Evolutionary conservation across 2,888 invertebrate species (phyloP), one percentile per base, ranked within the genome.

Genomic region (Aricia artaxerxes): DNA sequence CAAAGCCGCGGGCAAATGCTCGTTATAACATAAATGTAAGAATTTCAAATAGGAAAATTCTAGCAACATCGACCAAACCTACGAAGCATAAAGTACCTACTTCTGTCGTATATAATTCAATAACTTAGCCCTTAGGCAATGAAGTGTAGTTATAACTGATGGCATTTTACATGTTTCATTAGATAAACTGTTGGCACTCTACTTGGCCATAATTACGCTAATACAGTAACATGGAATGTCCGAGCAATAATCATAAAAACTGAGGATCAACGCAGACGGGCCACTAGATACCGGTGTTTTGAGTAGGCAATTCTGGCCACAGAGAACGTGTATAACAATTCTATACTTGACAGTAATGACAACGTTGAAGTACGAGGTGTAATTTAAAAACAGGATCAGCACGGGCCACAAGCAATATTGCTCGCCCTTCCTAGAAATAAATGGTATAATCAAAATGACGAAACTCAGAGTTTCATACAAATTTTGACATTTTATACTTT

Each of bases 221-320:
- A 79, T 75, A 60, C 31, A 79, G 75, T 79, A 64, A 60, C 38
- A n/a, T 31, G 35, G 78, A 75, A 78, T 73, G 78, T 57, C 57
- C 57, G n/a, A 73, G 73, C 40, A 24, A 73, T 78, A 73, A 73
- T 78, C 73, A 60, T 78, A 60, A 78, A 75, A 78, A 78, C 73
- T 73, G 16, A 69, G 69, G 35, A 9, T 31, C 35, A 16, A 35
- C 35, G 69, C 69, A 69, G 11, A 69, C 69, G 38, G 35, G 35
- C 69, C 35, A 35, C 69, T 69, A 69, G 61, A 49, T 1, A 44
- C 69, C 13, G 16, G 57, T 13, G 3, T 13, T 53, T 53, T 13
- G 44, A 44, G 9, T 44, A 53, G 53, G 13, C 53, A 2, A 53
- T 53, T 53, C 13, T 4, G 53, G 9, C 9, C 44, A 44, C 44